A percentile compares a stretch with the other conserved stretches of the same genome.
These are phyloP conservation scores for Drosophila recens DNA, from an alignment of 2,888 invertebrate genomes.

Conservation along the genomic window DNA sequence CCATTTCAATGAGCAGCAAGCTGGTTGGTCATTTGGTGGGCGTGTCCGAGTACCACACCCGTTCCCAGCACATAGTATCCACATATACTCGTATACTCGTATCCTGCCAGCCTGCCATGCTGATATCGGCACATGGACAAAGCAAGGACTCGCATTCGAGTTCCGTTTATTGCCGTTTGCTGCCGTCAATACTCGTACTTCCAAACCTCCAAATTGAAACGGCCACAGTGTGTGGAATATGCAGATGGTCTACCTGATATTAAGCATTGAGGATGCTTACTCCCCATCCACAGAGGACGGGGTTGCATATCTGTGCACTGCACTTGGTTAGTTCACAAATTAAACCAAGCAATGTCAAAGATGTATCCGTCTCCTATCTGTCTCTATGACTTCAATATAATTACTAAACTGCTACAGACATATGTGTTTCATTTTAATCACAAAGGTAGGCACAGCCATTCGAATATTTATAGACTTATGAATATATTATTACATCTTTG, in stretches of 20 bases:
- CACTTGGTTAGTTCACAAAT: too few species aligned
- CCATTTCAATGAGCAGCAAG: conserved; percentile 79
- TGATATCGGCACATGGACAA: conserved; percentile 36
- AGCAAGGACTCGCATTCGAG: conserved; percentile 33
- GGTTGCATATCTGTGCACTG: too few species aligned
- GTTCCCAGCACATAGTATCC: not conserved
- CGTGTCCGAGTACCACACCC: conserved; percentile 31
- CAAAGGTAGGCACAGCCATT: not conserved
- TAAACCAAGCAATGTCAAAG: conserved; percentile 51
- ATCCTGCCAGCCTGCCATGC: conserved; percentile 5
- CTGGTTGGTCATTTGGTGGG: conserved; percentile 78
- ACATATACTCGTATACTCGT: not conserved
- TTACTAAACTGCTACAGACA: not conserved
- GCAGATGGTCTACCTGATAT: too few species aligned
- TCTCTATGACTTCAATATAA: conserved; percentile 8
- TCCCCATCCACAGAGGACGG: too few species aligned
- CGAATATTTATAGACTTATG: not conserved
- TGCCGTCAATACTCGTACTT: not conserved
- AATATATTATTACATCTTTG: not conserved
- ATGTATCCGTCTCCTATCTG: conserved; percentile 3
- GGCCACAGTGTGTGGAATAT: conserved; percentile 46
- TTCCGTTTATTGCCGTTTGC: conserved; percentile 54
- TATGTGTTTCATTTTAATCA: not conserved
- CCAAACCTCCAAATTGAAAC: conserved; percentile 41
- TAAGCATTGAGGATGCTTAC: too few species aligned